Evolutionary conservation across 2,888 invertebrate species (phyloP).

Genomic region (Scaptomyza tumidula): DNA sequence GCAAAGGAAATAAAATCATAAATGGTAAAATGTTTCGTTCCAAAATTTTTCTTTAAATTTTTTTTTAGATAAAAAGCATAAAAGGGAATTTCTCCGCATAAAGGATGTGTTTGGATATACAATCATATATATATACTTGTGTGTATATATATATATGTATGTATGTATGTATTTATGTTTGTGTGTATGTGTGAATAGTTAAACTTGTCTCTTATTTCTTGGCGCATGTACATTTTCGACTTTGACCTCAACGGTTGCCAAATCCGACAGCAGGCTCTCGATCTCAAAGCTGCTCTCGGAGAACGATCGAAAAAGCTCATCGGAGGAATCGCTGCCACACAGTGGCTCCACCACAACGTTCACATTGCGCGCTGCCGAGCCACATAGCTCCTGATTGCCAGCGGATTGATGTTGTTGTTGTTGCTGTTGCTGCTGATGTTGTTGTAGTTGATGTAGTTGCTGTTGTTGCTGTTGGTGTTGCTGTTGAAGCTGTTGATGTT

Average conservation of each 20-base stretch:
- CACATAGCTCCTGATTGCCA: slow-evolving; percentile 51
- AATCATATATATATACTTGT: slow-evolving; percentile 1
- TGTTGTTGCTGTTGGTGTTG: slow-evolving; percentile 29
- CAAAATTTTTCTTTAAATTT: neutral
- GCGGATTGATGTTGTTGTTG: slow-evolving; percentile 40
- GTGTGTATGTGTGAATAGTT: slow-evolving; percentile 14
- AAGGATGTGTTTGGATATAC: slow-evolving; percentile 1
- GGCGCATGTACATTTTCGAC: slow-evolving; percentile 84
- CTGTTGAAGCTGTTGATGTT: slow-evolving; percentile 37
- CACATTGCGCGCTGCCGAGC: slow-evolving; percentile 74
- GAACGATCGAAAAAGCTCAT: slow-evolving; percentile 92
- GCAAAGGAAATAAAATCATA: slow-evolving; percentile 49
- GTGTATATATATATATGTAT: slow-evolving; percentile 1
- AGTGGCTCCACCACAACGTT: slow-evolving; percentile 83
- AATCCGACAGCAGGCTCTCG: slow-evolving; percentile 92
- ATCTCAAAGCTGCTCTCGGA: slow-evolving; percentile 94
- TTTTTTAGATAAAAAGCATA: slow-evolving; percentile 16
- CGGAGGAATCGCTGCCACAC: slow-evolving; percentile 87
- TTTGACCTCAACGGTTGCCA: slow-evolving; percentile 90
- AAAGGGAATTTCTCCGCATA: slow-evolving; percentile 38
- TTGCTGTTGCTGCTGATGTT: slow-evolving; percentile 8
- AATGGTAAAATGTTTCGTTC: slow-evolving; percentile 62
- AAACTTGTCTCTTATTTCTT: slow-evolving; percentile 50
- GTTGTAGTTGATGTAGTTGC: slow-evolving; percentile 29
- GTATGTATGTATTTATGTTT: neutral